Conservation (phyloP, 2,888 invertebrate genomes). For the Mythimna vitellina region DNA sequence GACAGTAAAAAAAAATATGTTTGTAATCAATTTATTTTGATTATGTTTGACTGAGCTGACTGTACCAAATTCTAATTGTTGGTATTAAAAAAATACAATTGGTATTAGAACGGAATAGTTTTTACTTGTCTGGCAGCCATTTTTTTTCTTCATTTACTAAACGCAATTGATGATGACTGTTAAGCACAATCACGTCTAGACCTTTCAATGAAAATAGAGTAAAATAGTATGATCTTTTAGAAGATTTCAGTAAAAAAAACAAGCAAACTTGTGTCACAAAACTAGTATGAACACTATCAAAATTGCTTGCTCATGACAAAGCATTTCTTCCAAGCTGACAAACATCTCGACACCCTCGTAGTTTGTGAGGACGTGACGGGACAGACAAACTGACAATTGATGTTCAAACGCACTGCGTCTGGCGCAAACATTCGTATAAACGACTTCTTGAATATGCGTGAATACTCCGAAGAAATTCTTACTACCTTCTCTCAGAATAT, state of each 20-base stretch:
- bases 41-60: no score
- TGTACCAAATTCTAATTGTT: no score
- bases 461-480: constrained; percentile 20
- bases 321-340: constrained; percentile 30
- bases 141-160: no score
- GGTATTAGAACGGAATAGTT: no score
- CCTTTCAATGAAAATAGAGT: no score
- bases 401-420: constrained; percentile 47
- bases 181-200: no score
- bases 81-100: no score
- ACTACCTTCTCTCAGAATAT: constrained; percentile 4
- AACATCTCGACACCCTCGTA: constrained; percentile 39
- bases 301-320: constrained; percentile 24
- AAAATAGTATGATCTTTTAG: no score
- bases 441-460: constrained; percentile 40
- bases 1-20: no score
- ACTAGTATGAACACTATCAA: constrained; percentile 5
- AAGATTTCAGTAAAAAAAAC: background rate
- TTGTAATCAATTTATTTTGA: no score
- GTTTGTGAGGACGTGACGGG: constrained; percentile 53
- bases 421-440: constrained; percentile 45
- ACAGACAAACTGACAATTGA: constrained; percentile 53
- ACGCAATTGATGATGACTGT: no score
- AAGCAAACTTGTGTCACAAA: background rate
- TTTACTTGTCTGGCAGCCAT: no score